Evolutionary conservation across 2,888 invertebrate genomes (phyloP).

Genomic region (Melolontha melolontha): DNA sequence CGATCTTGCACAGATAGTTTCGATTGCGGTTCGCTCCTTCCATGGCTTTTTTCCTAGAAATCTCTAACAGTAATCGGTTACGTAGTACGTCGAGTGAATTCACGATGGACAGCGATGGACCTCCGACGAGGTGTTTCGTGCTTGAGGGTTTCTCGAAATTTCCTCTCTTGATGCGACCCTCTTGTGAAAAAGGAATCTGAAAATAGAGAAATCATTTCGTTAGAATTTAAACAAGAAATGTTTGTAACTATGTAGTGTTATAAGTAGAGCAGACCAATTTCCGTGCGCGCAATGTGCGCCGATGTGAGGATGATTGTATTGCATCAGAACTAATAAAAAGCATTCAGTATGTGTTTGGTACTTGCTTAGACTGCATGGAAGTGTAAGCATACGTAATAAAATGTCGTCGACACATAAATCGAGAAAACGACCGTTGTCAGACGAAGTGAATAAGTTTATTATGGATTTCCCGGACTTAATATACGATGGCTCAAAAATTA

Average conservation of each 20-base stretch:
- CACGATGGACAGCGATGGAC: slow-evolving; percentile 84
- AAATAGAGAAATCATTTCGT: slow-evolving; percentile 2
- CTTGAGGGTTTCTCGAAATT: slow-evolving; percentile 32
- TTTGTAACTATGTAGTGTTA: neutral
- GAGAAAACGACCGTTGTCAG: no score
- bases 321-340: no score
- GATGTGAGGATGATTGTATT: no score
- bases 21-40: slow-evolving; percentile 82
- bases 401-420: no score
- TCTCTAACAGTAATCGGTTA: slow-evolving; percentile 83
- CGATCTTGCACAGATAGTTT: slow-evolving; percentile 79
- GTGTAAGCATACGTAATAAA: no score
- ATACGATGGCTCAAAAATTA: no score
- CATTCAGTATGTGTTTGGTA: no score
- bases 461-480: no score
- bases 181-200: slow-evolving; percentile 43
- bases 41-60: slow-evolving; percentile 84
- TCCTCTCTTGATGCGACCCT: slow-evolving; percentile 47
- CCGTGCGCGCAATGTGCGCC: no score
- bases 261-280: no score
- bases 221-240: neutral
- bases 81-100: slow-evolving; percentile 89
- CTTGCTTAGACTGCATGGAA: no score
- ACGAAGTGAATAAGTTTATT: no score
- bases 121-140: slow-evolving; percentile 51